phyloP scores from a whole-genome alignment of 2,797 vertebrate species.

The Sebastes minor region DNA sequence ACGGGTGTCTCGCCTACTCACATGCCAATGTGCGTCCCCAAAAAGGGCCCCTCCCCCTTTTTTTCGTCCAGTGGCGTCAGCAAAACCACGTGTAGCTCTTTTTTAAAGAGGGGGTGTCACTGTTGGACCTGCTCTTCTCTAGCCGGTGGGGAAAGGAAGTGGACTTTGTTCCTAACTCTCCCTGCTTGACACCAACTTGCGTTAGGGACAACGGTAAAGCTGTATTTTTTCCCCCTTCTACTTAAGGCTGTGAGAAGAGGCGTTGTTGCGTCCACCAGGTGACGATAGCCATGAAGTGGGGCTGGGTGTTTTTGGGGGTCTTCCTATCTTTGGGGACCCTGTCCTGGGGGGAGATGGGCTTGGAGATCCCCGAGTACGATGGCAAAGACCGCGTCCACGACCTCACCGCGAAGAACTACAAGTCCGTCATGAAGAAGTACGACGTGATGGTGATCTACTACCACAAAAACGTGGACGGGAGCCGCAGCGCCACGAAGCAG shows the following conservation, averaged over 20 bases:
- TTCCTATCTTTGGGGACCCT: conserved; percentile 71
- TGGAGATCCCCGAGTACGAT: conserved; percentile 89
- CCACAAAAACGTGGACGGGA: conserved; percentile 85
- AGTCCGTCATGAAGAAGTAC: conserved; percentile 88
- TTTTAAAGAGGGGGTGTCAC: conserved; percentile 67
- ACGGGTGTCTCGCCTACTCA: neutral
- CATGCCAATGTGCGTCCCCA: neutral
- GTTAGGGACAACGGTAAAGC: conserved; percentile 62
- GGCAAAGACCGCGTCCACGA: conserved; percentile 89
- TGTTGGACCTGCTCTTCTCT: conserved; percentile 77
- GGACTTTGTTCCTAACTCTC: conserved; percentile 69
- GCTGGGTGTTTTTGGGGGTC: conserved; percentile 75
- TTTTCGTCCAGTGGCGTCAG: conserved; percentile 37
- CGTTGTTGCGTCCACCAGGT: conserved; percentile 6
- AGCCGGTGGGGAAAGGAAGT: conserved; percentile 65
- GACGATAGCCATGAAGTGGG: conserved; percentile 79
- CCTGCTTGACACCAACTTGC: conserved; percentile 33
- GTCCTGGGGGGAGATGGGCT: conserved; percentile 79
- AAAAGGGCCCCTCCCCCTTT: conserved; percentile 32
- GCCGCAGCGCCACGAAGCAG: conserved; percentile 85
- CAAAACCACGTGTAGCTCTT: conserved; percentile 49
- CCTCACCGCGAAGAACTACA: conserved; percentile 89
- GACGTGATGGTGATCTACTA: conserved; percentile 92
- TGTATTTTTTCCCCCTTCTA: neutral
- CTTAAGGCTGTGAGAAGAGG: conserved; percentile 49